These are phyloP conservation scores for Papilio dardanus DNA, from an alignment of 1,140 invertebrate species.

Conservation along the genomic window DNA sequence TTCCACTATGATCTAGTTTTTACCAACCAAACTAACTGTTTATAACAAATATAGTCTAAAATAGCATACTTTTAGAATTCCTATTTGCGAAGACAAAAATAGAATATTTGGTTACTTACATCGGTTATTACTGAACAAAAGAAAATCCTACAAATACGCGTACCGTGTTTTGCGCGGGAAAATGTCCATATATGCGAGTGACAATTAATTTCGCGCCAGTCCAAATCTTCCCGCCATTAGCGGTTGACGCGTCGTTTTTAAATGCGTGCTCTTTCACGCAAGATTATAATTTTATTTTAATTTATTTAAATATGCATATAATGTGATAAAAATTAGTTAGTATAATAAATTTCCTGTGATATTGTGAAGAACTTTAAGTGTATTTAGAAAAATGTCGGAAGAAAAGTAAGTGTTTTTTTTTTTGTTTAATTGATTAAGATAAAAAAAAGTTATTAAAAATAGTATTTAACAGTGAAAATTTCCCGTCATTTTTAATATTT, in stretches of 20 bases:
- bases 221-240: not conserved
- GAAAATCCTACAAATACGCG: conserved; percentile 27
- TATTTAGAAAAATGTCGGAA: conserved; percentile 53
- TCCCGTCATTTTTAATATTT: not conserved
- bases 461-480: not conserved
- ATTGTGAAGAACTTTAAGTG: conserved; percentile 51
- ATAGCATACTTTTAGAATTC: not conserved
- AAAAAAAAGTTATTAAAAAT: not conserved
- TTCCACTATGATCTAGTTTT: no score
- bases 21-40: no score
- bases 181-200: conserved; percentile 21
- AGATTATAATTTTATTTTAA: conserved; percentile 45
- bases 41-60: not conserved
- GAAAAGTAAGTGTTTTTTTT: conserved; percentile 61
- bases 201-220: conserved; percentile 30
- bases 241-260: conserved; percentile 35
- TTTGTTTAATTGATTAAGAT: no score
- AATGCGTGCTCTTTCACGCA: conserved; percentile 24
- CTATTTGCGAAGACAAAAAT: not conserved
- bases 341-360: conserved; percentile 56
- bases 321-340: conserved; percentile 54
- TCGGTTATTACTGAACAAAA: conserved; percentile 26
- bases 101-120: not conserved
- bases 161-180: conserved; percentile 6
- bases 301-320: conserved; percentile 42